These are phyloP conservation scores for Cerastis leucographa DNA, from an alignment of 2,888 invertebrate genomes.

Conservation along the genomic window DNA sequence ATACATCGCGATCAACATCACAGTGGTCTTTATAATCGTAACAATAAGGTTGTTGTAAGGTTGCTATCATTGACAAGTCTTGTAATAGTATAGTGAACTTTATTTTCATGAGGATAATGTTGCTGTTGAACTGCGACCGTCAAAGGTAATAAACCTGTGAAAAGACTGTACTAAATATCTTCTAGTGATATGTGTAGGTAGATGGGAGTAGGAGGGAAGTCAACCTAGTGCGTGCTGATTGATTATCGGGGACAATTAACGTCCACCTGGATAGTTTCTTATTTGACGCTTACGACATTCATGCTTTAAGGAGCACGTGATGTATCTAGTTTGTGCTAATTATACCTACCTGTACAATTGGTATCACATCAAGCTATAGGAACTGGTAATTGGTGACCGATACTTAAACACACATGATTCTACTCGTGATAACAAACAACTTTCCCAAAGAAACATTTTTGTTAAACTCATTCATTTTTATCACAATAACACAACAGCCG, in stretches of 20 bases:
- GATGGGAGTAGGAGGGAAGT: not conserved
- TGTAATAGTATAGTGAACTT: not conserved
- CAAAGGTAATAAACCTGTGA: not conserved
- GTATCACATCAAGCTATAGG: no score
- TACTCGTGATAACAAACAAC: no score
- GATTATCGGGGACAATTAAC: constrained; percentile 29
- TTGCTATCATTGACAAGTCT: not conserved
- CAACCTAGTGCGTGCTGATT: constrained; percentile 1
- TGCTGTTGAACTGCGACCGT: not conserved
- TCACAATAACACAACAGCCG: no score
- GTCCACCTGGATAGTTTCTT: constrained; percentile 23
- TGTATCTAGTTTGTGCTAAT: not conserved
- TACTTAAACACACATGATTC: no score
- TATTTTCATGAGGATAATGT: not conserved
- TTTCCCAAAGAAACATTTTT: no score
- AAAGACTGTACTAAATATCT: not conserved
- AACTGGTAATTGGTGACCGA: no score
- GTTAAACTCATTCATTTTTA: no score
- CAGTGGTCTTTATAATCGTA: not conserved
- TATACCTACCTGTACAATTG: not conserved
- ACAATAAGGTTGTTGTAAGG: not conserved
- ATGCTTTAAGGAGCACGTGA: constrained; percentile 7
- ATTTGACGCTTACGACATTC: not conserved
- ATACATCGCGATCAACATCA: not conserved
- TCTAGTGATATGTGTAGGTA: not conserved